These are phyloP conservation scores for Antheraea yamamai DNA, from an alignment of 2,888 invertebrate genomes.

Conservation along the genomic window DNA sequence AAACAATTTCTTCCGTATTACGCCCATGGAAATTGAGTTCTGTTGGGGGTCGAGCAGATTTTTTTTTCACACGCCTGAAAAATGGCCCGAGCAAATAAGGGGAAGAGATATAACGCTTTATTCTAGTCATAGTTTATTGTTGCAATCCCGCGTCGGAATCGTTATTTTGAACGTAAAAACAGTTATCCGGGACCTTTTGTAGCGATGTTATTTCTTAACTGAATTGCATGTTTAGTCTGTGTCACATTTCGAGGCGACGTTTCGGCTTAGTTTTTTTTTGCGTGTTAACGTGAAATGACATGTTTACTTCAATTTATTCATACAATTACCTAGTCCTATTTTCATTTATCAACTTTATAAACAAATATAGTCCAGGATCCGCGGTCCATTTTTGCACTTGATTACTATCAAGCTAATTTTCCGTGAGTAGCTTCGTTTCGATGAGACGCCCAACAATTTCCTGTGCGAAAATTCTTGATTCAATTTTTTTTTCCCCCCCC, in stretches of 20 bases:
- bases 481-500: no score
- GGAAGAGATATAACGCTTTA: conserved; percentile 29
- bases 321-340: neutral
- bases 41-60: conserved; percentile 24
- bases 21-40: conserved; percentile 43
- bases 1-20: conserved; percentile 60
- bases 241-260: conserved; percentile 3
- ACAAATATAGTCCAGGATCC: no score
- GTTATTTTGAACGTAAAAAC: conserved; percentile 25
- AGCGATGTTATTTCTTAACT: conserved; percentile 20
- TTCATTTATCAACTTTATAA: no score
- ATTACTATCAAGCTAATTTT: no score
- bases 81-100: conserved; percentile 33
- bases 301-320: neutral
- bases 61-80: conserved; percentile 35
- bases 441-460: no score
- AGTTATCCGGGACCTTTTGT: conserved; percentile 17
- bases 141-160: conserved; percentile 23
- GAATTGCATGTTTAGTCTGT: conserved; percentile 18
- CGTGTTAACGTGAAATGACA: neutral
- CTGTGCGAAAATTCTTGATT: no score
- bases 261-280: neutral
- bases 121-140: conserved; percentile 29
- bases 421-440: no score
- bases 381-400: no score